Conservation (phyloP, 2,888 invertebrate genomes). For the Pachymerium ferrugineum region DNA sequence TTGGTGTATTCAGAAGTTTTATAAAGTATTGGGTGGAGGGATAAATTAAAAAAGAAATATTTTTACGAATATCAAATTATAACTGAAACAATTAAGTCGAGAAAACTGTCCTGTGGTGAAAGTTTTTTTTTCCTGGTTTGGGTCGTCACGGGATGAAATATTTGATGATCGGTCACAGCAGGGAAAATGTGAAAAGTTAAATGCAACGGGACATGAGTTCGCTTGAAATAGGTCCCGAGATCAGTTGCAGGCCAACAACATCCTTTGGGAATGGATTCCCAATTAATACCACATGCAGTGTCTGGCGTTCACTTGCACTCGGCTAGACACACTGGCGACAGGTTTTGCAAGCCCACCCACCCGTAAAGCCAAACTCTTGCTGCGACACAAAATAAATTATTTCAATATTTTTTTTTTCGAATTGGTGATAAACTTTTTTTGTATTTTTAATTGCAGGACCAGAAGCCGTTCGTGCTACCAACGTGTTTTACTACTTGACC, state of each 20-base stretch:
- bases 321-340: conserved; percentile 5
- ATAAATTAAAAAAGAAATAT: no score
- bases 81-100: no score
- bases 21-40: no score
- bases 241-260: conserved; percentile 10
- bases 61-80: no score
- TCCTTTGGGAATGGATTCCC: conserved; percentile 23
- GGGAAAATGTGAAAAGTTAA: not conserved
- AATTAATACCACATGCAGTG: conserved; percentile 25
- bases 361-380: not conserved
- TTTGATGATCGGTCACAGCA: not conserved
- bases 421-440: no score
- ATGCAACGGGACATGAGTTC: not conserved
- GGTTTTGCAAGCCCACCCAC: conserved; percentile 10
- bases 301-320: conserved; percentile 6
- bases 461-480: conserved; percentile 93
- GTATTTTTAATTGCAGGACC: conserved; percentile 73
- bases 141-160: no score
- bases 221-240: conserved; percentile 5
- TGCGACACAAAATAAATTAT: not conserved
- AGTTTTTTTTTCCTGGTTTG: no score
- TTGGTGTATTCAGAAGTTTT: no score
- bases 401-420: not conserved
- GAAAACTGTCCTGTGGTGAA: no score
- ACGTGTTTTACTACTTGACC: conserved; percentile 98